These are phyloP conservation scores for Cheilosia vernalis DNA, from an alignment of 2,888 invertebrate genomes.

Conservation along the genomic window DNA sequence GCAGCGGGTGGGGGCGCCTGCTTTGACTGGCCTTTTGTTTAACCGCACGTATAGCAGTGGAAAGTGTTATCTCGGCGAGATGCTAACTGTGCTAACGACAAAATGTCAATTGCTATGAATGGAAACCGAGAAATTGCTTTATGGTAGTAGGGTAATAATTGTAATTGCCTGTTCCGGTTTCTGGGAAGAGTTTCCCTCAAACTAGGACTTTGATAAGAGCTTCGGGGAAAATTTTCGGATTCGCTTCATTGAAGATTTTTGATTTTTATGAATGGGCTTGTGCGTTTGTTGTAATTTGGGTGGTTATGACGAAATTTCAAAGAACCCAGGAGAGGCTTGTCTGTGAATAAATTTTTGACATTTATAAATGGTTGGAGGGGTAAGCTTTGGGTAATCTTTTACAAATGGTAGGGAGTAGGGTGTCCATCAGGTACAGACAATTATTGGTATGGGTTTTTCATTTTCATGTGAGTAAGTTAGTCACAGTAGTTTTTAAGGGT, in stretches of 20 bases:
- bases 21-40: slow-evolving; percentile 18
- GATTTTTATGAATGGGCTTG: slow-evolving; percentile 55
- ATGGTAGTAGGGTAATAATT: slow-evolving; percentile 15
- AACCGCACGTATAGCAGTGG: slow-evolving; percentile 30
- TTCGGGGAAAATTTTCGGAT: slow-evolving; percentile 57
- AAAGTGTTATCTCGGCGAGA: slow-evolving; percentile 44
- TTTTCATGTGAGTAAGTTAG: no score
- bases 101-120: slow-evolving; percentile 61
- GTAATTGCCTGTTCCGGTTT: slow-evolving; percentile 51
- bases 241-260: slow-evolving; percentile 47
- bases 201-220: slow-evolving; percentile 56
- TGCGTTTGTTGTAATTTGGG: background rate
- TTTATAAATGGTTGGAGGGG: no score
- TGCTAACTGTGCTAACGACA: slow-evolving; percentile 37
- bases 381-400: no score
- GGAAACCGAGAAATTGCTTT: slow-evolving; percentile 50
- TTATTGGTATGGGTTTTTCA: no score
- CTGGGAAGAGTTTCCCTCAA: slow-evolving; percentile 48
- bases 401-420: no score
- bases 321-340: background rate
- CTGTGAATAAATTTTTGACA: background rate
- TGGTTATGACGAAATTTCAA: background rate
- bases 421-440: no score
- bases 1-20: slow-evolving; percentile 34
- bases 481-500: no score